phyloP scores from a whole-genome alignment of 2,797 vertebrate genomes.

The Phoxinus dragarum region DNA sequence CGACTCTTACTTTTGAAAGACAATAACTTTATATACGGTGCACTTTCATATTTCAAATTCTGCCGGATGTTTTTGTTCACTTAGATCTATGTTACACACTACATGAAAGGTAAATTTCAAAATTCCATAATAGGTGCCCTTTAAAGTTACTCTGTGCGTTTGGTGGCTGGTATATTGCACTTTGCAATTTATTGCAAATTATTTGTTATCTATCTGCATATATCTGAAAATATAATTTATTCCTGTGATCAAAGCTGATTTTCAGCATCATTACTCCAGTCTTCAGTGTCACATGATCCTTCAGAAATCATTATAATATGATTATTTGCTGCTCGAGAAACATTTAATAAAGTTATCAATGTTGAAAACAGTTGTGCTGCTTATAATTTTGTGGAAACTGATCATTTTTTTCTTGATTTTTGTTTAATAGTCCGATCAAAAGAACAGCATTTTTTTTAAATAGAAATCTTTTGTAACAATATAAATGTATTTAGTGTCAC shows the following conservation, averaged over 20 bases:
- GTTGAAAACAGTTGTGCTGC: background rate
- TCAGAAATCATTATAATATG: background rate
- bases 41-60: too few species aligned
- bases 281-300: constrained; percentile 5
- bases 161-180: too few species aligned
- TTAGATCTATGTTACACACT: too few species aligned
- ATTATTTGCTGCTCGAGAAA: background rate
- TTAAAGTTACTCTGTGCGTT: too few species aligned
- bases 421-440: background rate
- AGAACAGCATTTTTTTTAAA: background rate
- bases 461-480: background rate
- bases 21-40: too few species aligned
- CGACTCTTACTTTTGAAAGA: too few species aligned
- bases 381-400: background rate
- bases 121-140: too few species aligned
- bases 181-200: too few species aligned
- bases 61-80: too few species aligned
- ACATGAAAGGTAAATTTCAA: too few species aligned
- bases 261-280: background rate
- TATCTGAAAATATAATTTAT: background rate
- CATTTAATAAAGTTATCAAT: background rate
- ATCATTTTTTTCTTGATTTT: too few species aligned
- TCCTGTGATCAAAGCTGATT: background rate
- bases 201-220: background rate
- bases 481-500: background rate